A percentile compares a stretch with the other conserved stretches of the same genome.
Evolutionary conservation across 2,113 vertebrate genomes (phyloP).

Genomic region (Campylomormyrus numenius): DNA sequence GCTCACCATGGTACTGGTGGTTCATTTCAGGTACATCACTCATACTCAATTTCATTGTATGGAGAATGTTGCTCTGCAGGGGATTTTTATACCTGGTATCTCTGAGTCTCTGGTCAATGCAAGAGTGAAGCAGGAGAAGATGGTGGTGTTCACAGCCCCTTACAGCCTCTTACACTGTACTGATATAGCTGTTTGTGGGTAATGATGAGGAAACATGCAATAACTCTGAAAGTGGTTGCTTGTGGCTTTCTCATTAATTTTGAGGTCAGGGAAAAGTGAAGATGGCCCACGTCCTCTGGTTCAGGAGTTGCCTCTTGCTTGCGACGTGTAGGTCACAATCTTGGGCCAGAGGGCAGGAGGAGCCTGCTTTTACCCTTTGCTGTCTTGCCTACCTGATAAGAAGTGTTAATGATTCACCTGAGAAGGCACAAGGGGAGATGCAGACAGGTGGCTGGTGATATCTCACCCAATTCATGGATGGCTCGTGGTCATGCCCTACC

Average conservation of each 20-base stretch:
- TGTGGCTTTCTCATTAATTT: neutral
- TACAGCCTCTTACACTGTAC: neutral
- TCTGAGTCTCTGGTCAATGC: neutral
- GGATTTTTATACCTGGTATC: neutral
- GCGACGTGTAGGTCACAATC: neutral
- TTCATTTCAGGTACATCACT: neutral
- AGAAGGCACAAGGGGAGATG: neutral
- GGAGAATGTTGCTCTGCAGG: neutral
- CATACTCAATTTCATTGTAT: neutral
- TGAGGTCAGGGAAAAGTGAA: neutral
- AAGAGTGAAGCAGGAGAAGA: neutral
- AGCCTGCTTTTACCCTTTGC: neutral
- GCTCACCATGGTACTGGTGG: neutral
- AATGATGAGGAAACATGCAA: neutral
- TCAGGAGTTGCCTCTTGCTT: neutral
- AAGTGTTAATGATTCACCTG: constrained; percentile 1
- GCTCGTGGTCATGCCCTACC: neutral
- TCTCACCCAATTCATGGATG: neutral
- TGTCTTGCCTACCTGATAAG: neutral
- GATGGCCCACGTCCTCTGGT: neutral
- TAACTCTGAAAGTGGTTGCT: neutral
- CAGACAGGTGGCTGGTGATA: neutral
- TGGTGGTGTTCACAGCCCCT: neutral
- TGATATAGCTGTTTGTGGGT: neutral
- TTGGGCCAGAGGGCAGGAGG: neutral